Percentiles rank a stretch among this genome's conserved stretches.
phyloP scores from a whole-genome alignment of 1,140 invertebrate genomes.

The Phocides pigmalion region DNA sequence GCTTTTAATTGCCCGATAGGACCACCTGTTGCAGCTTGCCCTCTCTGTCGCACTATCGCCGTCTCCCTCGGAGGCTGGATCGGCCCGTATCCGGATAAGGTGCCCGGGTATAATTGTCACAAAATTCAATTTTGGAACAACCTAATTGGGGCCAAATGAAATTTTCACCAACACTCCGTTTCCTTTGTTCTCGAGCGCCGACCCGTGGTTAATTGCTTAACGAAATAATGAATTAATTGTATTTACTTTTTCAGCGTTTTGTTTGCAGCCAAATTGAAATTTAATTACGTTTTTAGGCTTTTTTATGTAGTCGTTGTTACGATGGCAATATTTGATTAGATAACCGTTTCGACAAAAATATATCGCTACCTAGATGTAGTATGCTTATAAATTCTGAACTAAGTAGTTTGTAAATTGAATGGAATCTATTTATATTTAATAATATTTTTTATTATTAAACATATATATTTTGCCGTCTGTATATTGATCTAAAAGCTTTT shows the following conservation, averaged over 20 bases:
- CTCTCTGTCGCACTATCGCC: slow-evolving; percentile 48
- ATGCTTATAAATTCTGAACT: not conserved
- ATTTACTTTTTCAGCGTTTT: slow-evolving; percentile 38
- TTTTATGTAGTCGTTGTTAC: no score
- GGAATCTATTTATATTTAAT: no score
- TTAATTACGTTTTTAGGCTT: slow-evolving; percentile 34
- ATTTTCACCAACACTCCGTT: slow-evolving; percentile 65
- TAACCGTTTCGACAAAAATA: no score
- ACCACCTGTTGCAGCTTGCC: slow-evolving; percentile 71
- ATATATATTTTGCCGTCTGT: no score
- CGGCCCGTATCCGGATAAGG: slow-evolving; percentile 77
- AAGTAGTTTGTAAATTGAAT: no score
- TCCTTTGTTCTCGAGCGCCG: slow-evolving; percentile 66
- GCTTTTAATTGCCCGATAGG: slow-evolving; percentile 77
- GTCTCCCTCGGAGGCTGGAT: slow-evolving; percentile 55
- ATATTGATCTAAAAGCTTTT: no score
- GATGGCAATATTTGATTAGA: no score
- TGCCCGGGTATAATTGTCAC: slow-evolving; percentile 68
- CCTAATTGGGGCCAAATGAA: slow-evolving; percentile 76
- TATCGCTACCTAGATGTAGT: not conserved
- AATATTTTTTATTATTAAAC: no score
- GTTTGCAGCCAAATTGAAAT: slow-evolving; percentile 18
- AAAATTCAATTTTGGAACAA: slow-evolving; percentile 75
- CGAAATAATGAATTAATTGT: slow-evolving; percentile 69
- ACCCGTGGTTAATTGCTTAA: slow-evolving; percentile 68